Conservation (phyloP, 2,888 invertebrate genomes). For the Agrochola lychnidis region DNA sequence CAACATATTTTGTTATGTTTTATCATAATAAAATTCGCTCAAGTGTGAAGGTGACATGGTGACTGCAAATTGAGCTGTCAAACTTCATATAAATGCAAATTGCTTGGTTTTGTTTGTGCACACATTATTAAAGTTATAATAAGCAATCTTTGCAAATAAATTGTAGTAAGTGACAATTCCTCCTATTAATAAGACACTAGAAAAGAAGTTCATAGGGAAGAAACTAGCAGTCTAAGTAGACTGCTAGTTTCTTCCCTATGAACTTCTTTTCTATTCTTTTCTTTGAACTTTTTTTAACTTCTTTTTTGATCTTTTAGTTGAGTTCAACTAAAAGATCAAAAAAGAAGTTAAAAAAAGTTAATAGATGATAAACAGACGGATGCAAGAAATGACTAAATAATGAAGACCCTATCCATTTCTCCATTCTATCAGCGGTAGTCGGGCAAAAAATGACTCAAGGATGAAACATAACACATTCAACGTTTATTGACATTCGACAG, state of each 20-base stretch:
- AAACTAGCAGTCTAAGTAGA: neutral
- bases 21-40: neutral
- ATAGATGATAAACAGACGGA: neutral
- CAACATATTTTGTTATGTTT: neutral
- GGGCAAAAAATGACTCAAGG: neutral
- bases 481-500: constrained; percentile 10
- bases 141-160: too few species aligned
- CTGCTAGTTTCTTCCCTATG: too few species aligned
- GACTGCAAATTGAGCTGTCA: neutral
- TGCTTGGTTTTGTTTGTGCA: neutral
- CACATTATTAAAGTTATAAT: too few species aligned
- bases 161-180: neutral
- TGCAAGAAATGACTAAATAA: neutral
- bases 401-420: neutral
- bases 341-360: too few species aligned
- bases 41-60: neutral
- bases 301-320: neutral
- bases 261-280: too few species aligned
- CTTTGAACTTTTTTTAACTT: too few species aligned
- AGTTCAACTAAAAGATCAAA: neutral
- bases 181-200: neutral
- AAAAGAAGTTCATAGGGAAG: neutral
- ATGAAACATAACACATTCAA: neutral
- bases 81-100: too few species aligned
- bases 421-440: neutral